Base-by-base conservation (phyloP, 2,113 vertebrate species). In the Morone chrysops region DNA sequence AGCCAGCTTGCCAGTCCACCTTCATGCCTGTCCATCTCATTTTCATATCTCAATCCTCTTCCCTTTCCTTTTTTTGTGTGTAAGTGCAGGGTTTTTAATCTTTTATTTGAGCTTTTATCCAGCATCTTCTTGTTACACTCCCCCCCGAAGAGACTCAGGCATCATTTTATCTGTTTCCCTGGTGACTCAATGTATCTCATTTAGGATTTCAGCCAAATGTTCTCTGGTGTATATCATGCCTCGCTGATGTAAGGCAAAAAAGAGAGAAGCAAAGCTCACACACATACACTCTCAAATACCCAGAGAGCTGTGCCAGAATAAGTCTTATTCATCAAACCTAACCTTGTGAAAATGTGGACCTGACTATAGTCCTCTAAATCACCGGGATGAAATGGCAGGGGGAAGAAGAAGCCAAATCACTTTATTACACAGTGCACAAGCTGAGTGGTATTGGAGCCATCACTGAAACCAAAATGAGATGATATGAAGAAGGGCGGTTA, bases 341-440 rank as follows among this genome's bases (percentile, higher is more conserved):
- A 82, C 86, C 83, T 81, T 78, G 83, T 90, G 80, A 89, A 86
- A 90, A 85, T 67, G 71, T 60, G 79, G 84, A 82, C 57, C 83
- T 63, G 82, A 84, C 65, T 57, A 69, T 41, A 75, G 83, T 75
- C 69, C 78, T 87, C 43, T 90, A 92, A 92, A 93, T 94, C 89
- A 92, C 60, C 11, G 8, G 62, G 68, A 89, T 89, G 86, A 88
- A 90, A 79, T 78, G 68, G 84, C 77, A 82, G 73, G 7, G 41
- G 67, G 41, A 77, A 70, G 66, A 78, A 48, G 86, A 63, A 38
- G 78, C 76, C 78, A 79, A 75, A 83, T 85, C 75, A 76, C 83
- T 82, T 83, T 72, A 85, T 87, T 82, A 78, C 80, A 81, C 53
- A 63, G 41, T 73, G 74, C 59, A 80, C 31, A 66, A 79, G 74